Percentiles rank a stretch among this genome's conserved stretches.
phyloP scores from a whole-genome alignment of 2,888 invertebrate genomes.

The Mythimna albipuncta region DNA sequence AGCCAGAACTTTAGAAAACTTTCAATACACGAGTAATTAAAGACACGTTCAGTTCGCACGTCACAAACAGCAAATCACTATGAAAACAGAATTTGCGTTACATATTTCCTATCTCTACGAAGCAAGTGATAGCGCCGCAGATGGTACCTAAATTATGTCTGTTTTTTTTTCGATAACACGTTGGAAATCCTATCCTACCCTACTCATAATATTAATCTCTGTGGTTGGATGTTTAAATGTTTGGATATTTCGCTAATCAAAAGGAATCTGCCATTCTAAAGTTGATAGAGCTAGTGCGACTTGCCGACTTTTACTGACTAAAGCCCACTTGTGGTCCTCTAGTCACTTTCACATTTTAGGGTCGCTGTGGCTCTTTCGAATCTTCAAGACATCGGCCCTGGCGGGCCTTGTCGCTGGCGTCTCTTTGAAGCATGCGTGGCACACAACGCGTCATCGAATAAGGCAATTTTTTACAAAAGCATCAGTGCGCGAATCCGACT shows the following conservation, averaged over 20 bases:
- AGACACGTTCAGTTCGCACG: neutral
- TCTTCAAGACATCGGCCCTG: too few species aligned
- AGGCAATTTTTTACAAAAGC: too few species aligned
- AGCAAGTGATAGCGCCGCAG: constrained; percentile 11
- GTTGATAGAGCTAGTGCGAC: too few species aligned
- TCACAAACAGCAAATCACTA: neutral
- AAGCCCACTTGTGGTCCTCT: too few species aligned
- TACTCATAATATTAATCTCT: neutral
- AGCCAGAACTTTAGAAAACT: neutral
- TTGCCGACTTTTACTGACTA: too few species aligned
- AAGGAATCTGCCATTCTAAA: too few species aligned
- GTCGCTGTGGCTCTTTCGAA: too few species aligned
- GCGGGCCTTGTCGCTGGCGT: too few species aligned
- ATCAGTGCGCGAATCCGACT: too few species aligned
- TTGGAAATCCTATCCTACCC: neutral
- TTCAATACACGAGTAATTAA: neutral
- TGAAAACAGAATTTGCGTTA: neutral
- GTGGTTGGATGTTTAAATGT: neutral
- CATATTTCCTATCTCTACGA: neutral
- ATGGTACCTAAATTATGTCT: neutral
- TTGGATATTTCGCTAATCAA: neutral
- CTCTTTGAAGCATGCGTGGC: too few species aligned
- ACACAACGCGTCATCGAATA: too few species aligned
- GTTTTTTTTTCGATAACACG: neutral
- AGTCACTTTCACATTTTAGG: too few species aligned